These are phyloP conservation scores for Laupala kohalensis DNA, from an alignment of 1,140 invertebrate genomes.

Conservation along the genomic window DNA sequence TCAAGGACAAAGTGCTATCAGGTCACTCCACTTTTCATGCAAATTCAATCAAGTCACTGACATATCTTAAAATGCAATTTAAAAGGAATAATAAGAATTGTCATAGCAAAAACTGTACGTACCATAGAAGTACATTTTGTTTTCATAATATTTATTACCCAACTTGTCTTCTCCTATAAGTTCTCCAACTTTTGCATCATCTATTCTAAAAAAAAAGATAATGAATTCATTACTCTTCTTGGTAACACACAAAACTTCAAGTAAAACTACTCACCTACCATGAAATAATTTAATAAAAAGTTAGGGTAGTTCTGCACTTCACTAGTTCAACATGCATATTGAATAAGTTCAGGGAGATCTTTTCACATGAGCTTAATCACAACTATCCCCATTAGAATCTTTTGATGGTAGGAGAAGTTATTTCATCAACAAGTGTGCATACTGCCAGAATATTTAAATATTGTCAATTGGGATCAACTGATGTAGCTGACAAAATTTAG, in stretches of 20 bases:
- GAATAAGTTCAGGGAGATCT: neutral
- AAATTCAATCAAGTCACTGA: too few species aligned
- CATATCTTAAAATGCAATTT: too few species aligned
- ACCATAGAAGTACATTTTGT: slow-evolving; percentile 77
- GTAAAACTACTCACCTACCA: neutral
- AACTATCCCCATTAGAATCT: neutral
- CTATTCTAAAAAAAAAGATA: slow-evolving; percentile 43
- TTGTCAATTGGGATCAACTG: too few species aligned
- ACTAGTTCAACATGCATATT: neutral
- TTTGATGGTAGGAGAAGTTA: neutral
- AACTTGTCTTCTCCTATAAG: slow-evolving; percentile 88
- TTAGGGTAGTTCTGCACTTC: neutral
- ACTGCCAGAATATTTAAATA: neutral
- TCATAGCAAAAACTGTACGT: slow-evolving; percentile 20
- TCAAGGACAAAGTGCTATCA: too few species aligned
- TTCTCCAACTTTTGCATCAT: slow-evolving; percentile 73
- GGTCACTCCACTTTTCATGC: too few species aligned
- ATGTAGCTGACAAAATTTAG: too few species aligned
- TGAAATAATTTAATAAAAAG: neutral
- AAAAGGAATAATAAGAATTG: too few species aligned
- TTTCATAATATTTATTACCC: slow-evolving; percentile 95
- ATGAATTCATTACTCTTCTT: neutral
- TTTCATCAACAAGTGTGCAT: neutral
- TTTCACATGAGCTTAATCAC: neutral
- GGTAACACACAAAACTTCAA: neutral